Base-by-base conservation (phyloP, 2,888 invertebrate species). In the Rhynchonema sp. region DNA sequence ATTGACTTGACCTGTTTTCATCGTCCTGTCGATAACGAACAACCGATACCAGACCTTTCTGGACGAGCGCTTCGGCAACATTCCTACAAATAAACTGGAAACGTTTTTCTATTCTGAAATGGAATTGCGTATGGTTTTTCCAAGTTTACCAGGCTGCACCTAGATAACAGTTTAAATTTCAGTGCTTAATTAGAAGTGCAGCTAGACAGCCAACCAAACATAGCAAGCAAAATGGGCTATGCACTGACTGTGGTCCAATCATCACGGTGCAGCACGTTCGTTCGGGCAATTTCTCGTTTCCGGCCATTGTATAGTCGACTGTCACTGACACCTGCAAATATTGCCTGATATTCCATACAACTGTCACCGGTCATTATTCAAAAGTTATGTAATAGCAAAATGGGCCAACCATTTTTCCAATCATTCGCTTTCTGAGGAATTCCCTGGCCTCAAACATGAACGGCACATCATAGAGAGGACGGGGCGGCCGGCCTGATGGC, bases 381-480 rank as follows among this genome's bases (percentile, higher is more conserved):
- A 17, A 38, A 56, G 52, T 55, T 59, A 20, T 6, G 46, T 20
- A 30, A 38, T 28, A 46, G 2, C 26, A 59, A 26, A 60, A 56
- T 30, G 23, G 6, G 26, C 63, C 62, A 52, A 76, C 88, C 74
- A 85, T 87, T 74, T 96, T 96, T 57, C 92, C 90, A 69, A 98
- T 84, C 22, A 98, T 79, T 72, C 91, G 90, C 73, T 92, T 94
- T 54, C 98, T 82, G 46, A 99, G 79, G 73, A 87, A 96, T 77
- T 99, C 98, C 59, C 98, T 82, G 0, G 94, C 92, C 75, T 99
- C 98, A 74, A 86, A 94, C 89, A 98, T 88, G 82, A 87, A 91
- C 1, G 98, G 98, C 71, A 96, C 86, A 73, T 99, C 98, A 74
- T 96, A 99, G 0, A 98, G 80, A 0, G 94, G 90, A 68, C 89